Evolutionary conservation across 2,888 invertebrate genomes (phyloP).

Genomic region (Cheilosia vulpina): DNA sequence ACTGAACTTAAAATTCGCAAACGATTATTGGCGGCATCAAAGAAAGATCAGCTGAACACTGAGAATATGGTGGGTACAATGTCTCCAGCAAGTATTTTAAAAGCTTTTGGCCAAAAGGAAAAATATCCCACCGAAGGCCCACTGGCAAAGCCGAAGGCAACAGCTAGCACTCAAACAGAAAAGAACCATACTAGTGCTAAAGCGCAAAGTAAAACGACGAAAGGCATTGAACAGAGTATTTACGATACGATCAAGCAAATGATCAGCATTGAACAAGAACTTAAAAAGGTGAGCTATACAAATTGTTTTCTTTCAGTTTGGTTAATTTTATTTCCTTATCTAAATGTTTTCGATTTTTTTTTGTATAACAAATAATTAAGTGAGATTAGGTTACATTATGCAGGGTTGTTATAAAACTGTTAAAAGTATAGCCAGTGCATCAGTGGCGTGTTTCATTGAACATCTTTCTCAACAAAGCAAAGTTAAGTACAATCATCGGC

Average conservation of each 20-base stretch:
- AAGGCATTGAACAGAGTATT: conserved; percentile 76
- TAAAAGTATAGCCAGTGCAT: no score
- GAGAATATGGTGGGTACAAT: conserved; percentile 82
- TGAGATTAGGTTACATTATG: no score
- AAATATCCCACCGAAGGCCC: conserved; percentile 9
- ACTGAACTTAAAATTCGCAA: conserved; percentile 71
- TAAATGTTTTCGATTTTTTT: no score
- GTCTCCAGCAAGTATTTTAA: conserved; percentile 75
- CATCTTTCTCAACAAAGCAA: no score
- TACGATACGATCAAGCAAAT: conserved; percentile 86
- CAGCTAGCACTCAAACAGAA: conserved; percentile 61
- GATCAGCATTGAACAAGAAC: conserved; percentile 85
- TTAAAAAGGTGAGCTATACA: conserved; percentile 53
- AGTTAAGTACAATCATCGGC: no score
- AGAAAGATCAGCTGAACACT: not conserved
- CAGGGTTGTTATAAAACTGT: no score
- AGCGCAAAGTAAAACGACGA: conserved; percentile 27
- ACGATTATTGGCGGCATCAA: conserved; percentile 21
- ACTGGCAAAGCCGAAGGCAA: not conserved
- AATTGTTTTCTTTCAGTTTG: no score
- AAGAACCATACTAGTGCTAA: conserved; percentile 12
- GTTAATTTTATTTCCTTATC: not conserved
- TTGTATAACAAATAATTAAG: no score
- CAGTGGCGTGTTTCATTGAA: no score
- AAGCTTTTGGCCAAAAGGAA: conserved; percentile 86